Conservation (phyloP, 1,140 invertebrate genomes). For the fruit fly (Drosophila melanogaster) region DNA sequence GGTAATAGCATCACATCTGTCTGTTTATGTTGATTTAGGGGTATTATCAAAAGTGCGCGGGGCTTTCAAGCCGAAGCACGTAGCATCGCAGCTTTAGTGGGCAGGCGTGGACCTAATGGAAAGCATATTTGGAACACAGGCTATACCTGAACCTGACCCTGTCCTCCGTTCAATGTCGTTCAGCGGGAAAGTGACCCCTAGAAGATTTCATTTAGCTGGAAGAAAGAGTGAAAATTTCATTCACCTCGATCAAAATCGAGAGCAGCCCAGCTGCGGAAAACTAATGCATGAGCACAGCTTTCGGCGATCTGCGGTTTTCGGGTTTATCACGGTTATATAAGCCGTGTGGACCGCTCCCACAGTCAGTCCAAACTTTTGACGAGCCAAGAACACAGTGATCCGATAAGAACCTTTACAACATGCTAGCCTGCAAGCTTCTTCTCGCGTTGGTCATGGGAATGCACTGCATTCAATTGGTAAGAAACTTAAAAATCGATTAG, state of each 20-base stretch:
- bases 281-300: constrained; percentile 34
- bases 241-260: constrained; percentile 14
- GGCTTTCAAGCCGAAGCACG: constrained; percentile 39
- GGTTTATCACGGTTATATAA: constrained; percentile 56
- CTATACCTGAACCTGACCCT: constrained; percentile 17
- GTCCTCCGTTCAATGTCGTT: constrained; percentile 2
- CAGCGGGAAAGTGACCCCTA: constrained; percentile 32
- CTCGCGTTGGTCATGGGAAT: constrained; percentile 50
- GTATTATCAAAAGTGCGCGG: constrained; percentile 48
- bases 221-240: constrained; percentile 26
- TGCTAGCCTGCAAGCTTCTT: constrained; percentile 53
- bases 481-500: background rate
- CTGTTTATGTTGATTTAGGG: constrained; percentile 19
- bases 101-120: background rate
- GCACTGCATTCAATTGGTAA: constrained; percentile 40
- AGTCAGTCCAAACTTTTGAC: constrained; percentile 73
- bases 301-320: constrained; percentile 11
- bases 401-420: constrained; percentile 42
- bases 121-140: constrained; percentile 15
- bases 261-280: constrained; percentile 27
- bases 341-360: constrained; percentile 56
- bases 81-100: constrained; percentile 21
- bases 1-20: constrained; percentile 12
- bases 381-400: constrained; percentile 40
- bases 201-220: constrained; percentile 46